A percentile compares a stretch with the other conserved stretches of the same genome.
Evolutionary conservation across 2,797 vertebrate genomes (phyloP).

Genomic region (Liparis tanakae): DNA sequence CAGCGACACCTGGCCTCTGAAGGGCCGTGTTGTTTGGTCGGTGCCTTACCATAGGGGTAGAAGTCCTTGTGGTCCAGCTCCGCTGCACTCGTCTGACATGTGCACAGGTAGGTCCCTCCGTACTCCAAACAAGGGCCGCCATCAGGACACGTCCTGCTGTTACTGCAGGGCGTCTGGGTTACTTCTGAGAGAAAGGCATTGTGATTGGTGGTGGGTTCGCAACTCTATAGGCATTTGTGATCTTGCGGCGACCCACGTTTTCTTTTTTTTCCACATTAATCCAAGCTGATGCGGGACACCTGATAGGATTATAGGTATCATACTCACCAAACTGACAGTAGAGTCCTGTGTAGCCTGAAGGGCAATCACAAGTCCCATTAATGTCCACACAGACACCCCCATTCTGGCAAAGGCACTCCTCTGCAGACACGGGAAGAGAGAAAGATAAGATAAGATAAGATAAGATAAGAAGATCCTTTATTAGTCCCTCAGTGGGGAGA

Average conservation of each 20-base stretch:
- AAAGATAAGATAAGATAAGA: too few species aligned
- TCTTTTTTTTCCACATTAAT: slow-evolving; percentile 2
- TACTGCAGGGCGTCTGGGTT: slow-evolving; percentile 92
- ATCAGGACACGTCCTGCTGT: slow-evolving; percentile 92
- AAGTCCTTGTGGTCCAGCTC: slow-evolving; percentile 81
- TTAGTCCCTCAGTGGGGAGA: too few species aligned
- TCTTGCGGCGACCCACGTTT: neutral
- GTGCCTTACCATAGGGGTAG: slow-evolving; percentile 84
- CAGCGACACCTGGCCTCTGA: slow-evolving; percentile 38
- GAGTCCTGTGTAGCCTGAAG: slow-evolving; percentile 86
- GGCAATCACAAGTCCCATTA: slow-evolving; percentile 86
- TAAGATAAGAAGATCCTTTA: too few species aligned
- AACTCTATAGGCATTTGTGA: slow-evolving; percentile 1
- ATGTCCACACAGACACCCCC: slow-evolving; percentile 90
- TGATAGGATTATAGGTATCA: slow-evolving; percentile 50
- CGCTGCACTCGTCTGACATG: slow-evolving; percentile 87
- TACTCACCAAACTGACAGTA: slow-evolving; percentile 95
- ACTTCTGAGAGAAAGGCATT: slow-evolving; percentile 84
- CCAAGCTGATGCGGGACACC: slow-evolving; percentile 42
- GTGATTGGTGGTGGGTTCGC: slow-evolving; percentile 15
- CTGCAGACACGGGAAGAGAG: slow-evolving; percentile 62
- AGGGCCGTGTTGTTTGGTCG: slow-evolving; percentile 36
- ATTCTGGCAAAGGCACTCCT: slow-evolving; percentile 92
- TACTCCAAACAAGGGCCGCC: slow-evolving; percentile 96
- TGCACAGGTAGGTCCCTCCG: slow-evolving; percentile 92